Conservation (phyloP, 2,797 vertebrate species). For the Tamandua tetradactyla region DNA sequence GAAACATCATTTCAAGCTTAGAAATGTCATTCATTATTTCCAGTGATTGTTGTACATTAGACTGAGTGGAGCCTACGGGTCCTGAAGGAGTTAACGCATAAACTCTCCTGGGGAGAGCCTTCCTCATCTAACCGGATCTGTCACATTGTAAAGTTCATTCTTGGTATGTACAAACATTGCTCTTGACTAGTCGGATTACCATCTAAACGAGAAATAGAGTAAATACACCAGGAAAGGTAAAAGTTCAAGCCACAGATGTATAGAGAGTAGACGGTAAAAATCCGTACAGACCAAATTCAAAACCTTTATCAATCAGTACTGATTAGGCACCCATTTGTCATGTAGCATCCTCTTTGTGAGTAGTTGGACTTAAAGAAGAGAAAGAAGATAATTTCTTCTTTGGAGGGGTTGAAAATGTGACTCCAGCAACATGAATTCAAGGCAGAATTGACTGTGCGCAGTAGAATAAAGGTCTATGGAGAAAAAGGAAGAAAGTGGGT, state of each 20-base stretch:
- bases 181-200: conserved; percentile 10
- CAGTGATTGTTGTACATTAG: neutral
- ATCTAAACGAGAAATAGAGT: neutral
- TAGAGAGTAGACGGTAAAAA: conserved; percentile 21
- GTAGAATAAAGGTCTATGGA: neutral
- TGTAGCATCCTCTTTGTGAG: neutral
- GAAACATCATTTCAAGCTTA: neutral
- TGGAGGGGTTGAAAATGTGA: neutral
- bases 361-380: neutral
- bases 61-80: neutral
- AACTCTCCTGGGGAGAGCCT: neutral
- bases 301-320: neutral
- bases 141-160: neutral
- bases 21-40: neutral
- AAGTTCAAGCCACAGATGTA: neutral
- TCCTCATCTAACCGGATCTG: neutral
- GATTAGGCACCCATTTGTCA: rapidly evolving
- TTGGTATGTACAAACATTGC: neutral
- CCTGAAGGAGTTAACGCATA: neutral
- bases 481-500: neutral
- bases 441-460: neutral
- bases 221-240: neutral
- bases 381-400: neutral
- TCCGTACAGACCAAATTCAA: neutral
- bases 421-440: neutral